Base-by-base conservation (phyloP, 2,888 invertebrate species). In the Allygus modestus region DNA sequence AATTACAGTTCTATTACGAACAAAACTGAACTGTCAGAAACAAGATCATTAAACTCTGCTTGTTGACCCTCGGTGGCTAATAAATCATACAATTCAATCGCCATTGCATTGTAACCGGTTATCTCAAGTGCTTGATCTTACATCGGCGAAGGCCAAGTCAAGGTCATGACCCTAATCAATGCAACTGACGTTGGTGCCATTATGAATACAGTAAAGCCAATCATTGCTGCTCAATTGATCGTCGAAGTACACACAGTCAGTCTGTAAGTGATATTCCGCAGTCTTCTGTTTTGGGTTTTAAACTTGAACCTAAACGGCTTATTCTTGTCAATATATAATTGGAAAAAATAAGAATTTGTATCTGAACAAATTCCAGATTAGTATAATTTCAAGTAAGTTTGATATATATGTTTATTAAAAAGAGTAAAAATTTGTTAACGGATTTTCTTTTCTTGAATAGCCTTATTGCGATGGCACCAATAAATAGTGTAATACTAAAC, bases 81-180 rank as follows among this genome's bases (percentile, higher is more conserved):
- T 65, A 65, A 65, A 65, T 31, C 65, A 65, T 17, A 28, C 65
- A 65, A 65, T 65, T 65, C 65, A 65, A 65, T 65, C 65, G 31
- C 28, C 65, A 31, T 28, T 31, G 28, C 28, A 31, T 65, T 65
- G 65, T 31, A 65, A 17, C 65, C 11, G n/a, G 54, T 65, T 65
- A 65, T 65, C 65, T 26, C 15, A 4, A 23, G 20, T 46, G 46
- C 17, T 46, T 46, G 37, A 37, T 37, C 37, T 37, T 37, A 37
- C 58, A 28, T 23, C 26, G 2, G 23, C 17, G 23, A 58, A 23
- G 58, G 58, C 12, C 26, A 15, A 51, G 46, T 58, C 58, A 65
- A 65, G 65, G 65, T 65, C 31, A 15, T 17, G 65, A 65, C 65
- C 65, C 65, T 65, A 28, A 65, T 65, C 65, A 65, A 65, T 65